Evolutionary conservation across 2,888 invertebrate genomes (phyloP), one percentile per base, ranked within the genome.

Genomic region (Dolomedes plantarius): DNA sequence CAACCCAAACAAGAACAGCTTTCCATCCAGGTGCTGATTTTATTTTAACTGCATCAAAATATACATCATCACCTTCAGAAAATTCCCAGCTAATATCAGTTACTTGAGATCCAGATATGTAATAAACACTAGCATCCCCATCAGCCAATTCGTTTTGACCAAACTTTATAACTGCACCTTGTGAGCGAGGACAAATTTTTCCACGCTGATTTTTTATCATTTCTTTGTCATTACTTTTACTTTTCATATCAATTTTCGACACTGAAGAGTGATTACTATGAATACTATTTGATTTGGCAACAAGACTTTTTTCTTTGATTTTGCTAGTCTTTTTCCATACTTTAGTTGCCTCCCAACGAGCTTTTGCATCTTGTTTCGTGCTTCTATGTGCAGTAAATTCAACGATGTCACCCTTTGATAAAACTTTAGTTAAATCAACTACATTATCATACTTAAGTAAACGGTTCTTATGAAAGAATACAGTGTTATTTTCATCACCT

Each of bases 41-140:
- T 19, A 79, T 86, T 50, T 62, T 71, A 1, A 72, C 23, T 36
- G 69, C 80, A 80, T 86, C 86, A 75, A 86, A 76, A 3, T 11
- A 9, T 0, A 86, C 67, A 7, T 31, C 23, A 56, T 86, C 75
- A n/a, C 80, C 80, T 75, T 86, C 86, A 39, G 46, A 41, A 27
- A 86, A 79, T 76, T 80, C 80, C 86, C 86, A 86, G 11, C 32
- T 16, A 16, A 80, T 75, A 65, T 86, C 86, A 13, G 23, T 28
- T 11, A 80, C 71, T 69, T 76, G 46, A 27, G 50, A 29, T 23
- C 75, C 72, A 71, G 62, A 65, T 13, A 80, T n/a, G 65, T 76
- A 86, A 39, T 80, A 79, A 9, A 50, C 2, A 72, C 69, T 32
- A 19, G 80, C 76, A 62, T 86, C 80, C 13, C 76, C 86, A 80